Evolutionary conservation across 1,140 invertebrate species (phyloP), one percentile per base, ranked within the genome.

Genomic region (Drosophila takahashii): DNA sequence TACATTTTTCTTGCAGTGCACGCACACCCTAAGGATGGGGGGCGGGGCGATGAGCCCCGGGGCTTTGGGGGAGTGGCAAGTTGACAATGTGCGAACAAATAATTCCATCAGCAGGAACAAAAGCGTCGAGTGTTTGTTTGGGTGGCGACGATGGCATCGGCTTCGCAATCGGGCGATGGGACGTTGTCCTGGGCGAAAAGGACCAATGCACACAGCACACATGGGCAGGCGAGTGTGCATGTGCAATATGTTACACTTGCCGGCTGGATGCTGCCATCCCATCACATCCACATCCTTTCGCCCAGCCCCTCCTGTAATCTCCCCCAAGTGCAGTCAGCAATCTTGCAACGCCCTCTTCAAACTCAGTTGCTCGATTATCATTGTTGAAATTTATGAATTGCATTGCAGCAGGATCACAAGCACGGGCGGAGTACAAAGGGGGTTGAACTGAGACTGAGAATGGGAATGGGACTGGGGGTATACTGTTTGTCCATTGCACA

Each of bases 71-170:
- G 85, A 77, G 80, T 78, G 77, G 76, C 80, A 89, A 89, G 87
- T 80, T 89, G 87, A 90, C 87, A 90, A 90, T 90, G 87, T 90
- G 87, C 87, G 87, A 90, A 90, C 87, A 90, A 90, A 90, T 90
- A 90, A 90, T 90, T 90, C 87, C 87, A 90, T 90, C 87, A 90
- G 73, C 87, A 81, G 85, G 81, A 84, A 90, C 87, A 90, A 90
- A 90, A 87, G 87, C 83, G 83, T 87, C 83, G 83, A 86, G 83
- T 90, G 87, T 80, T 90, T 86, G 83, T 86, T 86, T 89, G 83
- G 83, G 84, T 86, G 81, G 81, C 83, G 53, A 37, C 65, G 60
- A 67, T 65, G 70, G 52, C 72, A 56, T 62, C 71, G 69, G 58
- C 72, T 65, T 67, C 36, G 64, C 64, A 67, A 72, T 66, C 60